These are phyloP conservation scores for Parotocinclus haroldoi DNA, from an alignment of 2,797 vertebrate species.

Conservation along the genomic window DNA sequence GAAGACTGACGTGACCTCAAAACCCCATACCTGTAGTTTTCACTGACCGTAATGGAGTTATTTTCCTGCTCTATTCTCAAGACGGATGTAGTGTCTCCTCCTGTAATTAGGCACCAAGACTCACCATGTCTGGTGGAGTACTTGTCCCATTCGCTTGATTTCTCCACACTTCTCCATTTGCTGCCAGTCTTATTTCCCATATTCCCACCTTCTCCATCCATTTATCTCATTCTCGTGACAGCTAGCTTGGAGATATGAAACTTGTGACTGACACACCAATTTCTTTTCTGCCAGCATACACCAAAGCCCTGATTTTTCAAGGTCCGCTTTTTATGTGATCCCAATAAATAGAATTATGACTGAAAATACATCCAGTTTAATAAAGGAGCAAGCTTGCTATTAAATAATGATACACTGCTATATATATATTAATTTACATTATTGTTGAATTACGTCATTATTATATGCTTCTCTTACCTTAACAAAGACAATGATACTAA, in stretches of 20 bases:
- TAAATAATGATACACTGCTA: slow-evolving; percentile 54
- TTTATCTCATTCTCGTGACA: slow-evolving; percentile 50
- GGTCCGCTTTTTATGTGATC: slow-evolving; percentile 46
- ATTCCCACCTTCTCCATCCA: slow-evolving; percentile 34
- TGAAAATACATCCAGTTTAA: slow-evolving; percentile 52
- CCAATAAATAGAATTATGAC: slow-evolving; percentile 51
- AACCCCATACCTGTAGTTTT: slow-evolving; percentile 26
- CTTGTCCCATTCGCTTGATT: slow-evolving; percentile 42
- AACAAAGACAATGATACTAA: too few relatives aligned
- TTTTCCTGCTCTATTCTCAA: slow-evolving; percentile 48
- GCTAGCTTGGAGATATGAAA: slow-evolving; percentile 59
- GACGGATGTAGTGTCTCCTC: slow-evolving; percentile 31
- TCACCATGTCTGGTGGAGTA: slow-evolving; percentile 37
- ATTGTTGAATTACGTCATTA: background rate
- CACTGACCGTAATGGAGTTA: slow-evolving; percentile 50
- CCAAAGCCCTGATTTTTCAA: slow-evolving; percentile 55
- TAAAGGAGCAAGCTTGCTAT: slow-evolving; percentile 48
- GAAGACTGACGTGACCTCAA: slow-evolving; percentile 26
- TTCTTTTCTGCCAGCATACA: slow-evolving; percentile 56
- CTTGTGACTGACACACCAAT: slow-evolving; percentile 62
- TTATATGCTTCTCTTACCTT: too few relatives aligned
- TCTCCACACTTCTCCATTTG: slow-evolving; percentile 42
- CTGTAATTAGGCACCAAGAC: slow-evolving; percentile 52
- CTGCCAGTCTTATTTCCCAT: slow-evolving; percentile 31
- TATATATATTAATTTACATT: slow-evolving; percentile 21